Base-by-base conservation (phyloP, 2,888 invertebrate species). In the Dioctria linearis region DNA sequence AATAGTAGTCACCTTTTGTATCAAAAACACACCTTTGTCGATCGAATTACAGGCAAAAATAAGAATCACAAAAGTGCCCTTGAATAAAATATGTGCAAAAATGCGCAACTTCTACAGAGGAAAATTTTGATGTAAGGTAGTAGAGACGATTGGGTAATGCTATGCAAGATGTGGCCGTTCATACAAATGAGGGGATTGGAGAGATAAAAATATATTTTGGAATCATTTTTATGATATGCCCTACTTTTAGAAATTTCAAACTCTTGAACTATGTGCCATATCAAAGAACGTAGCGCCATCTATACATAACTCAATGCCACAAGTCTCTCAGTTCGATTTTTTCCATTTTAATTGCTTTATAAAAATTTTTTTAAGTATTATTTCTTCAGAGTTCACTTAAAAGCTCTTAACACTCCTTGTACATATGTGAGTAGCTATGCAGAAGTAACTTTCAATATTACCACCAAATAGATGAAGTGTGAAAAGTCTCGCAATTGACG, bases 31-130 rank as follows among this genome's bases (percentile, higher is more conserved):
- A 40, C 43, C 43, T 46, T 61, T 75, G 59, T 75, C 49, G 75
- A 43, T 75, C 75, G 43, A 75, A 75, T 75, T 75, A 75, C 75
- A 75, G 13, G 42, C 9, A 40, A 13, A 59, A 57, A 75, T 25
- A 69, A 75, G 59, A 75, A 51, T 75, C 59, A 75, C 61, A 59
- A 42, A 40, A 59, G 59, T 57, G 75, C 9, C 43, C 43, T 42
- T 57, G n/a, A 59, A 75, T 57, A 42, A 8, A 6, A 46, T 25
- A 42, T 42, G 75, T 75, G 75, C 75, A 75, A 75, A 75, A 75
- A 75, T 75, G 75, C 75, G 75, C 75, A 75, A 75, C 75, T 46
- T 75, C 40, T 42, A 37, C 39, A 40, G 11, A 11, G 13, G 9
- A 57, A 9, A 11, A 57, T 37, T 63, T 63, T 25, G 63, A 40